phyloP scores from a whole-genome alignment of 2,888 invertebrate genomes.

The Ligdia adustata region DNA sequence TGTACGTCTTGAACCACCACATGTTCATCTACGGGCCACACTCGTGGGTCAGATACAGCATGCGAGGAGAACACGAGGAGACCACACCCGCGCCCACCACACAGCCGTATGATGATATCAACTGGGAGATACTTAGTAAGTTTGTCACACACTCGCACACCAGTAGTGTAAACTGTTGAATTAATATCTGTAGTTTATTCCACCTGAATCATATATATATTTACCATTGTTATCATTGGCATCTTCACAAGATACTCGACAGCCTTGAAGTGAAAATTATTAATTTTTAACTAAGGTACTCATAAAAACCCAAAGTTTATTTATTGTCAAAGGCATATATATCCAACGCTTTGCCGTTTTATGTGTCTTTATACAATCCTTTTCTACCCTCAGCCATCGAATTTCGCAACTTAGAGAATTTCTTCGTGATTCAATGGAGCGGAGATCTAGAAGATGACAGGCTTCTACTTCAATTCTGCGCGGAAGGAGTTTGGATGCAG shows the following conservation, averaged over 20 bases:
- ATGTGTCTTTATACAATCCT: no score
- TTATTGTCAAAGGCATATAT: no score
- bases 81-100: constrained; percentile 83
- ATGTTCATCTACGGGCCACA: constrained; percentile 91
- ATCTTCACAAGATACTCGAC: no score
- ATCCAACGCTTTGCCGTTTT: no score
- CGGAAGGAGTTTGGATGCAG: constrained; percentile 77
- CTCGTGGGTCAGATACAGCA: constrained; percentile 90
- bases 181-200: no score
- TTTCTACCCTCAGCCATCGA: constrained; percentile 84
- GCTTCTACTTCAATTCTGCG: constrained; percentile 87
- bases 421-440: constrained; percentile 91
- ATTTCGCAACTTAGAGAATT: constrained; percentile 87
- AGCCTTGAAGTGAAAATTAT: no score
- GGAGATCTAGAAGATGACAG: constrained; percentile 90
- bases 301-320: no score
- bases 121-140: constrained; percentile 90
- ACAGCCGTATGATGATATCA: constrained; percentile 81
- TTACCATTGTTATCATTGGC: no score
- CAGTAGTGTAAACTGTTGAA: not conserved
- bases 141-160: not conserved
- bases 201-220: no score
- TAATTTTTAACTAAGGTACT: no score
- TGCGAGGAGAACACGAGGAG: constrained; percentile 89
- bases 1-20: constrained; percentile 74